phyloP scores from a whole-genome alignment of 2,888 invertebrate genomes.

The Odontothrips loti region DNA sequence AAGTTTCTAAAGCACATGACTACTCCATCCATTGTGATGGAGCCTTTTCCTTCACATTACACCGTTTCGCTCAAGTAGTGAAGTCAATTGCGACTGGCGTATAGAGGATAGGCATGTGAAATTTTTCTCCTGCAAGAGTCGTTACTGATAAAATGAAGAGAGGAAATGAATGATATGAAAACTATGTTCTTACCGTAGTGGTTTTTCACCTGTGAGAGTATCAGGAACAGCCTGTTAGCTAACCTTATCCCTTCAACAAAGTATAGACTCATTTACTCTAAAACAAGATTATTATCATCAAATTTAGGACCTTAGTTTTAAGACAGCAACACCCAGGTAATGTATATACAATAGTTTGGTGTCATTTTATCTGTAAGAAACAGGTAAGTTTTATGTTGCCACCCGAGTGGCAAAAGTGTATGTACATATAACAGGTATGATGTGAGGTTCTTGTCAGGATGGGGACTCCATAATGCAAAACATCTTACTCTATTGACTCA shows the following conservation, averaged over 20 bases:
- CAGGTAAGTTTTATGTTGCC: conserved; percentile 6
- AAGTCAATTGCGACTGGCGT: conserved; percentile 4
- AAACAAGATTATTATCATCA: background rate
- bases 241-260: too few species aligned
- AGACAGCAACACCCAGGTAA: background rate
- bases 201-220: too few species aligned
- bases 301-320: background rate
- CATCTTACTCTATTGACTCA: background rate
- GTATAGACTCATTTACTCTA: too few species aligned
- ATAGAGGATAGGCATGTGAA: too few species aligned
- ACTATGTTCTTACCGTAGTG: background rate
- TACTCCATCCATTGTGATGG: background rate
- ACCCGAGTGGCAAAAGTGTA: conserved; percentile 2
- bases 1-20: background rate
- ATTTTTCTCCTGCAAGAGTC: background rate
- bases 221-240: too few species aligned
- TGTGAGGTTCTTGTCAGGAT: background rate
- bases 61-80: background rate
- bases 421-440: background rate
- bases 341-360: background rate
- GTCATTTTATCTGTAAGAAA: background rate
- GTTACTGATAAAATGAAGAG: background rate
- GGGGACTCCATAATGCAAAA: background rate
- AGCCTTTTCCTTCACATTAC: background rate
- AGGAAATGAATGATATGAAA: too few species aligned